phyloP scores from a whole-genome alignment of 2,888 invertebrate genomes.

The Pachymerium ferrugineum region DNA sequence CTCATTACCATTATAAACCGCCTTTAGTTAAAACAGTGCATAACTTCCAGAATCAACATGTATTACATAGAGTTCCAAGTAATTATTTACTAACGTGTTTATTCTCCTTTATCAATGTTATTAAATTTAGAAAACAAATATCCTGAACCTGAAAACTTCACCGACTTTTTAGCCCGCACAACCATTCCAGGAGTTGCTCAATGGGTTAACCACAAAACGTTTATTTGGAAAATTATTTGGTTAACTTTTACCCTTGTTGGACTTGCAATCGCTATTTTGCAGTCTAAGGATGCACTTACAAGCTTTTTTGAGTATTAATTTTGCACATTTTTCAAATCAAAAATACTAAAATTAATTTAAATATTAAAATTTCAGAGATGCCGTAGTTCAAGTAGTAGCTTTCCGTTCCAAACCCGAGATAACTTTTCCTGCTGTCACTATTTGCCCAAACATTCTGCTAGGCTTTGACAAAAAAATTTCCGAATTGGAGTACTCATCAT shows the following conservation, averaged over 20 bases:
- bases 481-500: background rate
- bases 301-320: background rate
- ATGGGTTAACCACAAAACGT: background rate
- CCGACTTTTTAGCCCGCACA: background rate
- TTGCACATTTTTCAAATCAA: too few species aligned
- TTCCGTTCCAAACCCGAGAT: background rate
- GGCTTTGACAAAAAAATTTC: background rate
- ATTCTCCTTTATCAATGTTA: too few species aligned
- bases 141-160: background rate
- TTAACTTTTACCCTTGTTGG: background rate
- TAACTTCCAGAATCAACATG: too few species aligned
- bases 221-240: constrained; percentile 13
- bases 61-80: too few species aligned
- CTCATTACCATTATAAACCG: too few species aligned
- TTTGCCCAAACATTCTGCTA: constrained; percentile 23
- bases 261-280: background rate
- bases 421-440: constrained; percentile 14
- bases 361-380: background rate
- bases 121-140: background rate
- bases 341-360: too few species aligned
- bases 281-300: background rate
- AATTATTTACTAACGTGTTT: too few species aligned
- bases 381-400: background rate
- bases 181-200: constrained; percentile 16
- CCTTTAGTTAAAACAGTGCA: too few species aligned